These are phyloP conservation scores for Phasianus colchicus DNA, from an alignment of 2,113 vertebrate genomes.

Conservation along the genomic window DNA sequence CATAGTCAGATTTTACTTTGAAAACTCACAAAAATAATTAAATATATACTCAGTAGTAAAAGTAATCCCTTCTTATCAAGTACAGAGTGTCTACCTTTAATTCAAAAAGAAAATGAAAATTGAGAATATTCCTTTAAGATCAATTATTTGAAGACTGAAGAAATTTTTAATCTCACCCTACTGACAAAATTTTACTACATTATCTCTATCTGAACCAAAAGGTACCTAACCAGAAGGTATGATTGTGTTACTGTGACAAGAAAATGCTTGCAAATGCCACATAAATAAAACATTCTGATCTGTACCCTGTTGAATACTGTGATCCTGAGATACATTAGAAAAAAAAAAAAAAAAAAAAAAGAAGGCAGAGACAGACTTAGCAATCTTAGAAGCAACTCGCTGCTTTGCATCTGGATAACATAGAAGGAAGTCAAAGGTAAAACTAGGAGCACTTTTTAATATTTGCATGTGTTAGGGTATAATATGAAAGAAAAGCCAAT, in stretches of 20 bases:
- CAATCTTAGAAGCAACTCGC: neutral
- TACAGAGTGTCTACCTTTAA: constrained; percentile 3
- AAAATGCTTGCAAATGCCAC: neutral
- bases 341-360: neutral
- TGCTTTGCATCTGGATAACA: neutral
- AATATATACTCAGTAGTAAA: neutral
- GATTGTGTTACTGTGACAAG: neutral
- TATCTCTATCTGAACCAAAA: neutral
- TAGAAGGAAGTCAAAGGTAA: neutral
- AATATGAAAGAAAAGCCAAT: neutral
- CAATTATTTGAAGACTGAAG: constrained; percentile 18
- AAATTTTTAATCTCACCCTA: neutral
- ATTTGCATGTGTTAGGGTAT: neutral
- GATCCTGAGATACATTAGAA: neutral
- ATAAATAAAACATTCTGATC: neutral
- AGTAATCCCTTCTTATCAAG: rapidly evolving
- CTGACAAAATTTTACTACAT: neutral
- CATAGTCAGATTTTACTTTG: neutral
- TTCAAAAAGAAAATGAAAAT: constrained; percentile 8
- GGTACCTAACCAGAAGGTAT: neutral
- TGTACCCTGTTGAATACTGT: neutral
- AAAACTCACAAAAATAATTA: neutral
- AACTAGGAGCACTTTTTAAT: neutral
- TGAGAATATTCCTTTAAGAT: constrained; percentile 27
- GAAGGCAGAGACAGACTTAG: neutral